Evolutionary conservation across 2,113 vertebrate species (phyloP).

Genomic region (Syrmaticus mikado): DNA sequence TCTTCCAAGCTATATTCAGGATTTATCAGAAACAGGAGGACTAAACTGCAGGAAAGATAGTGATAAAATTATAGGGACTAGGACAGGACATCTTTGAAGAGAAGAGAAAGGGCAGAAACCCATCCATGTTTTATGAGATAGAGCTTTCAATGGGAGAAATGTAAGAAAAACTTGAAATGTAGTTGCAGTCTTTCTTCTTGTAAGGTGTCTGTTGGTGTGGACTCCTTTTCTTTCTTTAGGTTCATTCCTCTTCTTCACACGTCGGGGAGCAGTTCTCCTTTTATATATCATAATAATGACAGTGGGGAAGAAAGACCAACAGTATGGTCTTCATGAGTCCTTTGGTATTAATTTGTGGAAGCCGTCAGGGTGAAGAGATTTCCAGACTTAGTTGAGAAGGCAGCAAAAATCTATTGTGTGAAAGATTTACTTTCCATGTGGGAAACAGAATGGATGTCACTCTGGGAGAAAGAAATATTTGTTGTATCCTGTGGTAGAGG

Average conservation of each 20-base stretch:
- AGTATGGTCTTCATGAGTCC: rapidly evolving
- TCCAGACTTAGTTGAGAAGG: neutral
- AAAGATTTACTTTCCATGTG: neutral
- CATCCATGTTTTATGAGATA: neutral
- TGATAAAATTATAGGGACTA: neutral
- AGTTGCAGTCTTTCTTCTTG: neutral
- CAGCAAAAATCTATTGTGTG: neutral
- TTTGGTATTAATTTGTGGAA: neutral
- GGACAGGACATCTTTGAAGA: neutral
- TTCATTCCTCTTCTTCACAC: neutral
- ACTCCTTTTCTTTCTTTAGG: neutral
- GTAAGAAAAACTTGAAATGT: neutral
- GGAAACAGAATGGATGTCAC: neutral
- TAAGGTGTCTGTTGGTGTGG: neutral
- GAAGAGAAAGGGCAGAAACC: neutral
- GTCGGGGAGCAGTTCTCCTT: neutral
- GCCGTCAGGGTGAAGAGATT: neutral
- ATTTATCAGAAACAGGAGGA: neutral
- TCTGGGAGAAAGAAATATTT: neutral
- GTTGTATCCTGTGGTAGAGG: neutral
- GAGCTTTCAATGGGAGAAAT: neutral
- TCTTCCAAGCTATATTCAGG: neutral
- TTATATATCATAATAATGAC: neutral
- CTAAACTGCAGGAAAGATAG: neutral
- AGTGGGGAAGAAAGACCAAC: neutral